These are phyloP conservation scores for Aphidius ervi DNA, from an alignment of 1,140 invertebrate species.

Conservation along the genomic window DNA sequence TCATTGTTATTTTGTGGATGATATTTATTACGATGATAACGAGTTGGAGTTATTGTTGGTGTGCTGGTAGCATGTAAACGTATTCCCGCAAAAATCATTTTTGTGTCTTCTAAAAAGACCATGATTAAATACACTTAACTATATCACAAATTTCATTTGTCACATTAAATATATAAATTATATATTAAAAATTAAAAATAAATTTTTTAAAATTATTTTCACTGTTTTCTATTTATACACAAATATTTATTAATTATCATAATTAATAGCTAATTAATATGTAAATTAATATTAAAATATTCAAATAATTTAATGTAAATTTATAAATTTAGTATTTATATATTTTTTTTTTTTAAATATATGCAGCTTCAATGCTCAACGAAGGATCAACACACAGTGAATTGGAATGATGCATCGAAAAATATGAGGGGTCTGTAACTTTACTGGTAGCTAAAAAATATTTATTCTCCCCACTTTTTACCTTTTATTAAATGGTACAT, in stretches of 20 bases:
- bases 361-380: slow-evolving; percentile 27
- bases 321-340: background rate
- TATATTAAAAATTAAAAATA: too few relatives aligned
- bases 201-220: too few relatives aligned
- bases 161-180: slow-evolving; percentile 37
- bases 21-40: slow-evolving; percentile 41
- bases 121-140: slow-evolving; percentile 36
- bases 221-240: too few relatives aligned
- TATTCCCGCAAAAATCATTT: slow-evolving; percentile 52
- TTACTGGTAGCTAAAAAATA: slow-evolving; percentile 40
- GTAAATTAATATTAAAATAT: background rate
- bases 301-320: background rate
- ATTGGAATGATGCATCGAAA: slow-evolving; percentile 48
- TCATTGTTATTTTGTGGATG: slow-evolving; percentile 50
- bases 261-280: too few relatives aligned
- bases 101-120: slow-evolving; percentile 51
- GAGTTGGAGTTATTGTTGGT: slow-evolving; percentile 43
- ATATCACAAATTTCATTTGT: slow-evolving; percentile 25
- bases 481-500: background rate
- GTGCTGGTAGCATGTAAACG: slow-evolving; percentile 50
- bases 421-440: slow-evolving; percentile 5
- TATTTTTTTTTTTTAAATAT: background rate
- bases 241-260: background rate
- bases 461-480: slow-evolving; percentile 38
- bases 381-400: slow-evolving; percentile 42